These are phyloP conservation scores for Malthinus flaveolus DNA, from an alignment of 2,888 invertebrate species.

Conservation along the genomic window DNA sequence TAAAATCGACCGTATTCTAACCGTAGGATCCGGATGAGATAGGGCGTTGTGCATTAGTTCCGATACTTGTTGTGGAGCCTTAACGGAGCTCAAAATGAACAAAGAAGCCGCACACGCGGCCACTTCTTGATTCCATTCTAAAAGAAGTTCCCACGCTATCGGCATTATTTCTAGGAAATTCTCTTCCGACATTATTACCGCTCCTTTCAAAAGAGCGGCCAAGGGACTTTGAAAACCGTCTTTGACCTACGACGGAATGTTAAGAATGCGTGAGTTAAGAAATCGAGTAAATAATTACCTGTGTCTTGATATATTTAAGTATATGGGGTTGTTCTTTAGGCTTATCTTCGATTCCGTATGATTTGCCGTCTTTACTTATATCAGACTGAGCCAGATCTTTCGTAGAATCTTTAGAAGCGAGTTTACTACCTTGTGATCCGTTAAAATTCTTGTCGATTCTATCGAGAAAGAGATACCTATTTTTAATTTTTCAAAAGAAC, in stretches of 20 bases:
- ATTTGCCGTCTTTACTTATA: slow-evolving; percentile 49
- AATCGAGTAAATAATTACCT: slow-evolving; percentile 50
- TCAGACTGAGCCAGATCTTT: slow-evolving; percentile 60
- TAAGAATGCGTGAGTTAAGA: not conserved
- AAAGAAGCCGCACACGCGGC: slow-evolving; percentile 84
- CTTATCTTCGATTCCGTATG: slow-evolving; percentile 49
- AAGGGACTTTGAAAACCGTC: slow-evolving; percentile 89
- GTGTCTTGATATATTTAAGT: slow-evolving; percentile 77
- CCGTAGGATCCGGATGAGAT: slow-evolving; percentile 79
- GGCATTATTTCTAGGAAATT: slow-evolving; percentile 86
- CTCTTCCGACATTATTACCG: slow-evolving; percentile 85
- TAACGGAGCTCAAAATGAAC: slow-evolving; percentile 91
- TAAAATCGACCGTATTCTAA: slow-evolving; percentile 81
- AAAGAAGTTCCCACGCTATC: slow-evolving; percentile 91
- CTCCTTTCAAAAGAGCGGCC: slow-evolving; percentile 85
- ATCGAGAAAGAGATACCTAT: slow-evolving; percentile 14
- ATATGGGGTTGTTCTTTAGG: slow-evolving; percentile 69
- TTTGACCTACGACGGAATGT: slow-evolving; percentile 69
- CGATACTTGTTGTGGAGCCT: slow-evolving; percentile 85
- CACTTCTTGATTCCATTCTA: slow-evolving; percentile 90
- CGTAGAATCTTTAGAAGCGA: slow-evolving; percentile 58
- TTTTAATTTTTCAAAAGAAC: not conserved
- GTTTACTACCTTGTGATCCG: slow-evolving; percentile 56
- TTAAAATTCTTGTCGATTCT: slow-evolving; percentile 59
- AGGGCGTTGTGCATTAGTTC: slow-evolving; percentile 88